Conservation (phyloP, 2,888 invertebrate genomes). For the Bombylius discolor region DNA sequence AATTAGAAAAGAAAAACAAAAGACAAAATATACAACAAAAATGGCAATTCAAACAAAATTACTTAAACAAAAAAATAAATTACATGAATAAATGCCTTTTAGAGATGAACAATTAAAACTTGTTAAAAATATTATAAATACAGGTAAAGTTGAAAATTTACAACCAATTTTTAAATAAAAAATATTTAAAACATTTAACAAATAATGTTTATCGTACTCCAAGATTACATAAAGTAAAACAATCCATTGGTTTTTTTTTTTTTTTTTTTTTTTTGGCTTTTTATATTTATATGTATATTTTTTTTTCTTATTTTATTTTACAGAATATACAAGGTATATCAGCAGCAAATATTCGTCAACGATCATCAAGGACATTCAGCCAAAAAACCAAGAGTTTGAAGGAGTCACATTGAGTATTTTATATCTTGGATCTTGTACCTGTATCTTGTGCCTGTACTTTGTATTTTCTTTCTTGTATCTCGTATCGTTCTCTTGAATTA, state of each 20-base stretch:
- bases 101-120: slow-evolving; percentile 47
- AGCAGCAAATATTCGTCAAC: slow-evolving; percentile 56
- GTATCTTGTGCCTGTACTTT: too few relatives aligned
- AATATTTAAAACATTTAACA: too few relatives aligned
- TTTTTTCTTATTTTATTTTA: not conserved
- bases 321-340: slow-evolving; percentile 45
- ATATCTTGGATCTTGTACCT: too few relatives aligned
- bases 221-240: slow-evolving; percentile 10
- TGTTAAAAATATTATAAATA: slow-evolving; percentile 46
- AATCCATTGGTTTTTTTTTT: not conserved
- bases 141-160: too few relatives aligned
- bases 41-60: slow-evolving; percentile 57
- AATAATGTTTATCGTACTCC: slow-evolving; percentile 12
- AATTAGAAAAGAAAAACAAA: slow-evolving; percentile 52
- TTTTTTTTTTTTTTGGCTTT: too few relatives aligned
- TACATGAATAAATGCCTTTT: slow-evolving; percentile 43
- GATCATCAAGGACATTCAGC: slow-evolving; percentile 49
- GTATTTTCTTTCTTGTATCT: too few relatives aligned
- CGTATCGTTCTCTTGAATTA: too few relatives aligned
- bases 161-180: too few relatives aligned
- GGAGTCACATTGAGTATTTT: too few relatives aligned
- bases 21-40: slow-evolving; percentile 48
- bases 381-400: slow-evolving; percentile 31
- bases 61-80: slow-evolving; percentile 44
- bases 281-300: too few relatives aligned